Evolutionary conservation across 2,113 vertebrate species (phyloP).

Genomic region (Peucedramus taeniatus): DNA sequence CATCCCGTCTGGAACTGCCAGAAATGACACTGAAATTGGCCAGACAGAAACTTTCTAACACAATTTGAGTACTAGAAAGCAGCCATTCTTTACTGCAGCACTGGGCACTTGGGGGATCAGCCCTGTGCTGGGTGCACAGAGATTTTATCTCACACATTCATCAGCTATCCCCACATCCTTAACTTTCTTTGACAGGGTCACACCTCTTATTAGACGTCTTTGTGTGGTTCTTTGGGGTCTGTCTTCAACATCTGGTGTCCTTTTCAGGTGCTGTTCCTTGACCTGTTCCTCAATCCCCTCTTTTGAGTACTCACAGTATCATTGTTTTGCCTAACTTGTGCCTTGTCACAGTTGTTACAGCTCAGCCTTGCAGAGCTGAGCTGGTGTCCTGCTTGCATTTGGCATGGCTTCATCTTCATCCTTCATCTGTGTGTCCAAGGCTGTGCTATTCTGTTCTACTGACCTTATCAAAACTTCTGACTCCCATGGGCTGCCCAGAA

Average conservation of each 20-base stretch:
- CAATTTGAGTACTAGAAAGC: background rate
- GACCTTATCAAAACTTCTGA: background rate
- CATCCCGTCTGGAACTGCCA: too few relatives aligned
- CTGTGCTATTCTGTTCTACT: background rate
- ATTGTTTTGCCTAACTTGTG: background rate
- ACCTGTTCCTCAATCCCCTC: rapidly evolving
- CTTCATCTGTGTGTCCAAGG: background rate
- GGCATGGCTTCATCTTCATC: background rate
- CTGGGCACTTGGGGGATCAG: rapidly evolving
- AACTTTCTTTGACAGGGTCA: background rate
- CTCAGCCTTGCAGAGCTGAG: background rate
- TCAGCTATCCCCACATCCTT: background rate
- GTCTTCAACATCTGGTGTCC: too few relatives aligned
- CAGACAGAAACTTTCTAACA: background rate
- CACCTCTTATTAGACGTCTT: background rate
- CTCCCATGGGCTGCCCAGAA: background rate
- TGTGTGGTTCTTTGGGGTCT: background rate
- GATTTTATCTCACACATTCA: background rate
- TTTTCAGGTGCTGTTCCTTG: background rate
- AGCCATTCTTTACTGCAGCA: background rate
- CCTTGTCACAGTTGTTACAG: too few relatives aligned
- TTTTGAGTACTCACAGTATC: background rate
- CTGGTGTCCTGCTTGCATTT: background rate
- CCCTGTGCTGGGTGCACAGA: background rate
- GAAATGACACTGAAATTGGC: background rate